A percentile compares a stretch with the other conserved stretches of the same genome.
Evolutionary conservation across 2,888 invertebrate species (phyloP).

Genomic region (Macrosiphum euphorbiae): DNA sequence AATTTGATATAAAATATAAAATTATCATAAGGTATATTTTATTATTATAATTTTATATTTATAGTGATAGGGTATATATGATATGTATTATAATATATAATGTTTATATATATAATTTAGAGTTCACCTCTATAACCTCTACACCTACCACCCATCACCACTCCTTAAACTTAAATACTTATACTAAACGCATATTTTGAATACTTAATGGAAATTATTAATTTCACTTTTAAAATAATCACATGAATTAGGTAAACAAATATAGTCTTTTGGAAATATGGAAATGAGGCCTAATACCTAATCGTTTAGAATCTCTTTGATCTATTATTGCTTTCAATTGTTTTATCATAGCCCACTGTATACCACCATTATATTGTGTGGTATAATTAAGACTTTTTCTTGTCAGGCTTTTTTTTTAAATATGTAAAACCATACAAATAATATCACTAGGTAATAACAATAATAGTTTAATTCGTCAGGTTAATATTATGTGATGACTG

Average conservation of each 20-base stretch:
- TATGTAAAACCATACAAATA: not conserved
- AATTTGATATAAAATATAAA: not conserved
- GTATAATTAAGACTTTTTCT: not conserved
- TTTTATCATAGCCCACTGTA: not conserved
- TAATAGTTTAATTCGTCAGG: not conserved
- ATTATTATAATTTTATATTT: not conserved
- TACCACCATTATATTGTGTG: not conserved
- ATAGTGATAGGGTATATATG: not conserved
- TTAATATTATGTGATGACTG: not conserved
- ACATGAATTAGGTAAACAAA: not conserved
- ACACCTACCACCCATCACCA: not conserved
- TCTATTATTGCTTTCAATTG: not conserved
- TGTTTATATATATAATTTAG: not conserved
- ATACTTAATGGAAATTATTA: not conserved
- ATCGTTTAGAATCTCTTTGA: not conserved
- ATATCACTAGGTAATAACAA: not conserved
- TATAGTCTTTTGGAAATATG: not conserved
- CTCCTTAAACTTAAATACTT: not conserved
- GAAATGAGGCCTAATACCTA: not conserved
- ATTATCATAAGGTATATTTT: not conserved
- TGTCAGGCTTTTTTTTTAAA: not conserved
- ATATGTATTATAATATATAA: not conserved
- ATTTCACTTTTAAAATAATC: not conserved
- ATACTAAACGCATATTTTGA: not conserved
- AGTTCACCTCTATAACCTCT: not conserved